phyloP scores from a whole-genome alignment of 2,113 vertebrate species.

The Crotalus viridis region DNA sequence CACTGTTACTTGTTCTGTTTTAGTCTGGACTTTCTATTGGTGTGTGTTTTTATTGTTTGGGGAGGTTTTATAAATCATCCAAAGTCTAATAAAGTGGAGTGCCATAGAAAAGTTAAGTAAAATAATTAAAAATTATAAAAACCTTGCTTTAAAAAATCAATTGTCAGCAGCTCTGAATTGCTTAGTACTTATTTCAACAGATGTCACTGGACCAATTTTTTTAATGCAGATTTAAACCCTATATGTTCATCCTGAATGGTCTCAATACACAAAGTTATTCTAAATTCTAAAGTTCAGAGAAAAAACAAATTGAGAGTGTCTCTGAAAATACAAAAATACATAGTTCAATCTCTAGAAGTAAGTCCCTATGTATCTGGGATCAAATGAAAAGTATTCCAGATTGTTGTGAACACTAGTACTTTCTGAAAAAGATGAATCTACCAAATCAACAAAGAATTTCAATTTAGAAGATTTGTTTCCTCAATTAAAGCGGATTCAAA shows the following conservation, averaged over 20 bases:
- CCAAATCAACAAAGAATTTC: background rate
- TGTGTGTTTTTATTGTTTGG: background rate
- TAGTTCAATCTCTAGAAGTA: background rate
- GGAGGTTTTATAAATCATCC: background rate
- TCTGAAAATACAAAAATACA: background rate
- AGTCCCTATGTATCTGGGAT: background rate
- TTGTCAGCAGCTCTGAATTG: background rate
- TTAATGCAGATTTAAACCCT: background rate
- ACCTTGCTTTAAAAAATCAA: background rate
- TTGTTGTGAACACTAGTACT: background rate
- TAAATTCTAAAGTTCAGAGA: background rate
- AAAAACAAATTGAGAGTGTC: background rate
- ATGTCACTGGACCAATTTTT: background rate
- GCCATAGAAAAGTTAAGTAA: background rate
- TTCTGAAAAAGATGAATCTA: background rate
- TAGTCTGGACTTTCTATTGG: background rate
- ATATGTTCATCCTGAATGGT: background rate
- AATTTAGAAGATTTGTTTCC: background rate
- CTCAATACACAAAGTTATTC: background rate
- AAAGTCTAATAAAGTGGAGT: background rate
- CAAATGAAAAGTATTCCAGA: background rate
- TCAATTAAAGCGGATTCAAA: background rate
- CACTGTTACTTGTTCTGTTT: background rate
- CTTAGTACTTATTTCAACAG: background rate
- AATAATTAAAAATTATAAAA: background rate